These are phyloP conservation scores for Lithophane semibrunnea DNA, from an alignment of 2,888 invertebrate genomes.

Conservation along the genomic window DNA sequence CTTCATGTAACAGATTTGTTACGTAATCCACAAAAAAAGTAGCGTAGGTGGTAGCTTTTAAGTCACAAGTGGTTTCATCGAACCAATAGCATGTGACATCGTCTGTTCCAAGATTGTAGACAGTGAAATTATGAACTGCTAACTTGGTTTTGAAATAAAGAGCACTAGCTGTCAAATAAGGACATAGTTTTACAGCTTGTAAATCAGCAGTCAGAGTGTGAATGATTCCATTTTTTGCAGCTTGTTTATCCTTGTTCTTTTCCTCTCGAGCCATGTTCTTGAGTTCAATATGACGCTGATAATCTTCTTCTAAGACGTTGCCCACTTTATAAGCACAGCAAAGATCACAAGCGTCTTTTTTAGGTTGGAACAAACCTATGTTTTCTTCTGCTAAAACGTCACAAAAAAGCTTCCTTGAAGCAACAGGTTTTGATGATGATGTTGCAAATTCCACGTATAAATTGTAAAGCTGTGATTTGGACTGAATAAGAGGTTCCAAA, in stretches of 20 bases:
- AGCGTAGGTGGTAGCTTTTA: no score
- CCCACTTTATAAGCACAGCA: constrained; percentile 2
- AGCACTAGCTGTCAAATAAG: no score
- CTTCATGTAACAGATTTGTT: no score
- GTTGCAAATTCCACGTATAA: constrained; percentile 10
- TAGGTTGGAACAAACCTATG: constrained; percentile 9
- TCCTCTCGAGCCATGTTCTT: constrained; percentile 3
- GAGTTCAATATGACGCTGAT: constrained; percentile 3
- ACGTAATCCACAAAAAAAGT: no score
- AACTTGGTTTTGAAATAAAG: no score
- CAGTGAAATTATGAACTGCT: no score
- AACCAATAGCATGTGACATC: no score
- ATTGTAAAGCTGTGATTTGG: constrained; percentile 11
- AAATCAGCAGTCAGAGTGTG: no score
- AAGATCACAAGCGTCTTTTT: constrained; percentile 8
- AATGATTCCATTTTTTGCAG: no score
- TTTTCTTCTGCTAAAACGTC: constrained; percentile 11
- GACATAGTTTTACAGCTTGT: no score
- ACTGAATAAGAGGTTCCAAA: background rate
- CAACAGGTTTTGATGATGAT: background rate
- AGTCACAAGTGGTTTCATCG: no score
- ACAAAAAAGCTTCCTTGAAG: constrained; percentile 10
- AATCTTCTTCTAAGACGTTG: constrained; percentile 3
- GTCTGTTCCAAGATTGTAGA: no score
- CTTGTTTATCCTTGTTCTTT: background rate